Conservation (phyloP, 2,113 vertebrate genomes). For the Gadus macrocephalus region DNA sequence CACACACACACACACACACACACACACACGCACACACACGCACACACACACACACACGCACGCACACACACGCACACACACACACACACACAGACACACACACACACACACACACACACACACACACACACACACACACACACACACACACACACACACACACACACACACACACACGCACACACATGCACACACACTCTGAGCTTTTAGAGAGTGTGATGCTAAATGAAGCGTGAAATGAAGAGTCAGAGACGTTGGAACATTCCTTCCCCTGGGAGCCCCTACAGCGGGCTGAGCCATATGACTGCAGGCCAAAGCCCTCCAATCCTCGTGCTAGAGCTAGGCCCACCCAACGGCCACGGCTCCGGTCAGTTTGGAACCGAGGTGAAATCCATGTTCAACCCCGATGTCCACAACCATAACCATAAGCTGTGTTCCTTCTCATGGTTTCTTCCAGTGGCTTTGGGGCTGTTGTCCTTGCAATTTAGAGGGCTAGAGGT, state of each 20-base stretch:
- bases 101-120: slow-evolving; percentile 20
- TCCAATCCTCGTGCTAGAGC: slow-evolving; percentile 9
- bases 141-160: slow-evolving; percentile 7
- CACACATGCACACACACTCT: slow-evolving; percentile 27
- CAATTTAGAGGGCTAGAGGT: no score
- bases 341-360: not conserved
- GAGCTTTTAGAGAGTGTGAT: slow-evolving; percentile 60
- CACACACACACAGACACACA: no score
- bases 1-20: slow-evolving; percentile 37
- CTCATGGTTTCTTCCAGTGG: no score
- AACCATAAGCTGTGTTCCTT: no score
- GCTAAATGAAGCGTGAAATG: slow-evolving; percentile 70
- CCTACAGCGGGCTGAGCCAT: slow-evolving; percentile 46
- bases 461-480: no score
- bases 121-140: slow-evolving; percentile 32
- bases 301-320: slow-evolving; percentile 44
- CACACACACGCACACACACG: not conserved
- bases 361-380: not conserved
- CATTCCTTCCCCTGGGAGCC: slow-evolving; percentile 56
- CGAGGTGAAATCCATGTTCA: not conserved
- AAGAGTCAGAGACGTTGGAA: slow-evolving; percentile 63
- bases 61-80: slow-evolving; percentile 24
- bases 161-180: slow-evolving; percentile 16
- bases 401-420: not conserved
- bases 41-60: slow-evolving; percentile 12